Evolutionary conservation across 2,113 vertebrate species (phyloP), one percentile per base, ranked within the genome.

Genomic region (Eulemur rufifrons): DNA sequence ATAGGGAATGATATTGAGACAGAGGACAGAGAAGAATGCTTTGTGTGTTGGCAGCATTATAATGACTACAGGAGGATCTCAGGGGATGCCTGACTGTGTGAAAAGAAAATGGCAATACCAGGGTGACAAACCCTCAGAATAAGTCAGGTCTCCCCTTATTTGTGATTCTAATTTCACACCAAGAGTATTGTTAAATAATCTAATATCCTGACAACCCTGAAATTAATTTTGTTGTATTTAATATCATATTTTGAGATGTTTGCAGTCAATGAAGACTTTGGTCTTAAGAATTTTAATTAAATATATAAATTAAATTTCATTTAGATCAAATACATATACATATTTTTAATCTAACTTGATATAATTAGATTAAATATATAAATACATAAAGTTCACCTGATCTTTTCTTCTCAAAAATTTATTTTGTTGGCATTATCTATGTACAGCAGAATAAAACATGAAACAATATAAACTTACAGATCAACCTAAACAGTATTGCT

Each of bases 141-240:
- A 47, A 71, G 6, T 27, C 6, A 27, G 14, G 0, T 0, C 0
- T 47, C 11, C 10, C 17, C 10, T 52, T 34, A 5, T 8, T 42
- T 39, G 50, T 6, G 18, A 93, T 61, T 15, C 14, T 32, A 77
- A 52, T 64, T 73, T 87, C 12, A 63, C 15, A 27, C 3, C 17
- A 59, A 76, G 15, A 27, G 23, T 63, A 61, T 3, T 47, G 10
- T 54, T 34, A 86, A 83, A 61, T 63, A 13, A 45, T 78, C 29
- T 61, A 47, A 0, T 45, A 74, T 45, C 9, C 4, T 25, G 39
- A 29, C 0, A 18, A 2, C 34, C 7, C 10, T 34, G 80, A 89
- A 92, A 54, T 59, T 82, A 78, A 77, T 47, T 86, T 37, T 78
- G 3, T 63, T 68, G 10, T 37, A 66, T 47, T 81, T 76, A 42